Base-by-base conservation (phyloP, 2,113 vertebrate genomes). In the Ondatra zibethicus region DNA sequence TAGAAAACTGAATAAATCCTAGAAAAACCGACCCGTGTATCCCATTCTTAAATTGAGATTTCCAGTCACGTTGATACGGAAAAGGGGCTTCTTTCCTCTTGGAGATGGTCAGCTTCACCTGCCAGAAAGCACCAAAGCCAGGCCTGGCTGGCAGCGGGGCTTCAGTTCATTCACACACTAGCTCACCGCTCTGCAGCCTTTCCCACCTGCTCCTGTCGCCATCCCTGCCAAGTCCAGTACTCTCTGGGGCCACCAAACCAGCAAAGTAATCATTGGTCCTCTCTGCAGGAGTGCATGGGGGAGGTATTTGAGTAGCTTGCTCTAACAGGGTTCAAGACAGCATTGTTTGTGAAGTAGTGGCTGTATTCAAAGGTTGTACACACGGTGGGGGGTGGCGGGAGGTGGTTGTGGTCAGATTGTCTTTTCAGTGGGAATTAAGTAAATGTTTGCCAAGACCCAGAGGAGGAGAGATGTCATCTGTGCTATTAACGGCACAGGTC, bases 181-280 rank as follows among this genome's bases (percentile, higher is more conserved):
- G 27, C 39, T 77, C 55, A 0, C 17, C 27, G 39, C 4, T 25
- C 11, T n/a, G 94, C 85, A 47, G 89, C 52, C 0, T 19, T 21
- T 25, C 65, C 42, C 50, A 25, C 70, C 77, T 63, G 78, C 65
- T 42, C 80, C 80, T 3, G 9, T 75, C 1, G 5, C 85, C 42
- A 5, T 42, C 63, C 23, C 50, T 29, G 52, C 19, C 2, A 33
- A 89, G 5, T 39, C 92, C 23, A 12, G 45, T 5, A 10, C 47
- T 88, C 61, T 61, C 42, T 13, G 2, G 25, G 61, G 96, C 96
- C 68, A 94, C 96, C 36, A 77, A 70, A 92, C 84, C 97, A 91
- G 95, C 93, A 25, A 80, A 65, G 90, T 39, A 23, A 50, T 87
- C 80, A 13, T 92, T 95, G 90, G 58, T 77, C 96, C 89, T 76